Evolutionary conservation across 2,113 vertebrate genomes (phyloP), one percentile per base, ranked within the genome.

Genomic region (Centropus unirufus): DNA sequence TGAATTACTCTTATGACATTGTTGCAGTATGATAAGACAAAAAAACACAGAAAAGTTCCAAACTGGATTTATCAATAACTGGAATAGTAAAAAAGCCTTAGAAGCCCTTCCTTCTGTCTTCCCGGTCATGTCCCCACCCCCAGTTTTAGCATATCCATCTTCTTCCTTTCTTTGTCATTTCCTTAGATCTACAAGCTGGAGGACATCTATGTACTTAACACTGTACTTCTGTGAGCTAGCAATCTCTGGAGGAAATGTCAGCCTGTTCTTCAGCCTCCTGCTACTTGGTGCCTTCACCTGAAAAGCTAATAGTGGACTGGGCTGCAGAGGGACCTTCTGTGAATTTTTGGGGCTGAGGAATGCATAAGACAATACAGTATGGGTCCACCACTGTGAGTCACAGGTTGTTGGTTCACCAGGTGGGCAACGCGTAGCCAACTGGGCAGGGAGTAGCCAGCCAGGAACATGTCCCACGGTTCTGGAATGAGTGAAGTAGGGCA

Each of bases 1-100:
- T 96, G 97, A 97, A 97, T 97, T 97, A 97, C 96, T 97, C 97
- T 94, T 95, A 97, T 95, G 96, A 96, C 84, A 83, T 96, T 95
- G 95, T 97, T 98, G 95, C 97, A 89, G 82, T 92, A 93, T 88
- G 93, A 82, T 74, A 91, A 46, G 46, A 72, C 9, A 92, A 91
- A 74, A 74, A 95, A 52, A 11, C 89, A 30, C 57, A 21, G 18
- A 90, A 69, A 94, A 81, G 64, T 63, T 64, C 21, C 10, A 85
- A 23, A 39, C 17, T 8, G 44, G 54, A 76, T 34, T 90, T 55
- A 55, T 44, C 74, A 55, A 83, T 16, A 19, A 26, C 3, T 64
- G 19, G 21, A 87, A 72, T 8, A 26, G 8, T 29, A 59, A 86
- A 73, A 26, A 42, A 5, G 6, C 40, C 51, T 63, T 40, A 14